Conservation (phyloP, 2,113 vertebrate genomes). For the Spea multiplicata region DNA sequence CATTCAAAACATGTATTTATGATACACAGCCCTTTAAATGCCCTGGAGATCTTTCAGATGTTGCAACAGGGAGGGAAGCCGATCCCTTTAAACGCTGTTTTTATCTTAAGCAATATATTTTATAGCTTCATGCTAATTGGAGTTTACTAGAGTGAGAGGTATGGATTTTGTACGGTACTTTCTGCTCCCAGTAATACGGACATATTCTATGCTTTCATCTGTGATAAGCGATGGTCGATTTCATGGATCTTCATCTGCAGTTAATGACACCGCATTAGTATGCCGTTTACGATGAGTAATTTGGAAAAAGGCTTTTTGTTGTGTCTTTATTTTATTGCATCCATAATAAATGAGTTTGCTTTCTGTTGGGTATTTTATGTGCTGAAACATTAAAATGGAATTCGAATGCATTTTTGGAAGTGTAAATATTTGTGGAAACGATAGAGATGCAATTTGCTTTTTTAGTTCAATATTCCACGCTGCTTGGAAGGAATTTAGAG, state of each 20-base stretch:
- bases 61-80: too few species aligned
- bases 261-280: conserved; percentile 42
- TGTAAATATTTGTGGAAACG: conserved; percentile 37
- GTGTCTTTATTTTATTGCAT: conserved; percentile 31
- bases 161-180: not conserved
- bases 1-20: too few species aligned
- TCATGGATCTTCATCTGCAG: conserved; percentile 36
- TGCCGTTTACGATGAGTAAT: conserved; percentile 39
- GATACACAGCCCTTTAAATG: too few species aligned
- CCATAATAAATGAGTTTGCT: conserved; percentile 45
- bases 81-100: too few species aligned
- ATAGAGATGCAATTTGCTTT: conserved; percentile 4
- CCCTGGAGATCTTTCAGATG: too few species aligned
- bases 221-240: not conserved
- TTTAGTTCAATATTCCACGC: too few species aligned
- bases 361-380: conserved; percentile 30
- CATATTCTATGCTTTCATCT: conserved; percentile 1
- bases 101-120: too few species aligned
- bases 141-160: not conserved
- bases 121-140: not conserved
- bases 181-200: conserved; percentile 11
- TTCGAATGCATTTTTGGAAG: conserved; percentile 33
- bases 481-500: too few species aligned
- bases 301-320: conserved; percentile 33
- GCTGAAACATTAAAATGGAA: conserved; percentile 26